Base-by-base conservation (phyloP, 2,888 invertebrate genomes). In the Sicus ferrugineus region DNA sequence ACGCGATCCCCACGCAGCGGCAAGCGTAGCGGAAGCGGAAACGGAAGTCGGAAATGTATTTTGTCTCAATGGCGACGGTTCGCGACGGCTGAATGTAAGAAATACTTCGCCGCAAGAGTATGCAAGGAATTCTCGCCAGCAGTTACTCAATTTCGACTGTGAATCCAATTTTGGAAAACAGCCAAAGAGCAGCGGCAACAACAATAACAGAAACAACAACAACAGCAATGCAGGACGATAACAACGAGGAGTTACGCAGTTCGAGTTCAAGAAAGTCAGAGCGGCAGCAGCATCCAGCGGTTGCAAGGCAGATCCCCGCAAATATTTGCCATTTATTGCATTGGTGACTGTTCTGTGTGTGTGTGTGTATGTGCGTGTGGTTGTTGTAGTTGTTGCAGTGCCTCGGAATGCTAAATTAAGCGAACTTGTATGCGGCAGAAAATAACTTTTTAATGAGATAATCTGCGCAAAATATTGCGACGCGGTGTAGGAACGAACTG, bases 381-480 rank as follows among this genome's bases (percentile, higher is more conserved):
- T 61, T 38, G 38, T 62, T 28, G n/a, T 42, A 42, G 48, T 48
- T 46, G 46, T 34, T 30, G 30, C 9, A n/a, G 21, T 52, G n/a
- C 1, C 14, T 52, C 5, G 52, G 11, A 21, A 11, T 6, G 54
- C 34, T 54, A 65, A 65, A 65, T 65, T 52, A 54, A 65, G 54
- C 38, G 52, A 65, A 52, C 54, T 28, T 26, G 16, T 48, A 63
- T 71, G 68, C 71, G 74, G 78, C 77, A 79, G 77, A 79, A 81
- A 81, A 81, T 81, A 81, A 81, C 79, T 81, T 81, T 81, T 81
- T 81, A 81, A 81, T 81, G 81, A 81, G 81, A 81, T 81, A 81
- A 81, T 78, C 79, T 79, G 48, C 50, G 31, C 50, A 61, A 61
- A 61, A 42, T 61, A 4, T n/a, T 61, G 61, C 61, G 42, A 23